These are phyloP conservation scores for Ceratosolen solmsi DNA, from an alignment of 1,140 invertebrate genomes.

Conservation along the genomic window DNA sequence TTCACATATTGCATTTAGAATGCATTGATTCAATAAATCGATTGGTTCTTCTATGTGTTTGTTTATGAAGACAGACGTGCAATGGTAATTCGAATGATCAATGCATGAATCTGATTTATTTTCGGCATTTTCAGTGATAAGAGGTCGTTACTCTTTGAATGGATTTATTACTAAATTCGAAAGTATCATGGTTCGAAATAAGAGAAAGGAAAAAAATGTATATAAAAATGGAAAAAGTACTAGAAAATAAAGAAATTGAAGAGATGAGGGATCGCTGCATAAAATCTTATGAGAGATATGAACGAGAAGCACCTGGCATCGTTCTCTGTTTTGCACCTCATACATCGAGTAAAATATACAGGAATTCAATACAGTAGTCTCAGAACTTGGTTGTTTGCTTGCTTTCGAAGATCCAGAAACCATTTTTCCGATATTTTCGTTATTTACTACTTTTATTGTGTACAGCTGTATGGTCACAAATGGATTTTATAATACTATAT, in stretches of 20 bases:
- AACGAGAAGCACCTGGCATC: conserved; percentile 34
- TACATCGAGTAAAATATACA: not conserved
- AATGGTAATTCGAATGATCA: not conserved
- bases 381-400: not conserved
- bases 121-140: conserved; percentile 21
- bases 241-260: not conserved
- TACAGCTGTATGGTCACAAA: too few species aligned
- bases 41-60: not conserved
- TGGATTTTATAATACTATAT: too few species aligned
- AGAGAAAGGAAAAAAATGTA: not conserved
- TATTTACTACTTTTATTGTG: too few species aligned
- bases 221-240: not conserved
- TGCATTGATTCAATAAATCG: not conserved
- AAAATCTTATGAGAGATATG: conserved; percentile 19
- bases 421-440: too few species aligned
- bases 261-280: not conserved
- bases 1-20: not conserved
- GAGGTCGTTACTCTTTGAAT: not conserved
- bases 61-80: not conserved
- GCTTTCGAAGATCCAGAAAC: not conserved
- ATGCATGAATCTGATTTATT: conserved; percentile 30
- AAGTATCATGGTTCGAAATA: not conserved
- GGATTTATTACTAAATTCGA: conserved; percentile 8
- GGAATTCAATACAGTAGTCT: not conserved
- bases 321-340: not conserved